Percentiles rank a stretch among this genome's conserved stretches.
phyloP scores from a whole-genome alignment of 2,888 invertebrate genomes.

The Cryptus armator region DNA sequence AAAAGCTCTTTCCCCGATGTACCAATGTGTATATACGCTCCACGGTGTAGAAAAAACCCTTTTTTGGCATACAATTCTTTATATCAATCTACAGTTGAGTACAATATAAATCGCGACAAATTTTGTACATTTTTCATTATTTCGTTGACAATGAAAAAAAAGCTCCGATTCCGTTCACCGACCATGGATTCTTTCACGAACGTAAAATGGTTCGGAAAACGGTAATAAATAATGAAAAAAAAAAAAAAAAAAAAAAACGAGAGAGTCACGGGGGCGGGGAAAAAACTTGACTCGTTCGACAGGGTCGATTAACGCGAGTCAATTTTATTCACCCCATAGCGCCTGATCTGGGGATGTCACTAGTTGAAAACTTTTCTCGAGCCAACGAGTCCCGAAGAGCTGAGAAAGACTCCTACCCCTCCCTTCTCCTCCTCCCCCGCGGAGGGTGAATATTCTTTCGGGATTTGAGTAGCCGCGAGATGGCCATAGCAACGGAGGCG shows the following conservation, averaged over 20 bases:
- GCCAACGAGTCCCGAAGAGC: constrained; percentile 18
- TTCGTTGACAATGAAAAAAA: not conserved
- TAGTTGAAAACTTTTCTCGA: constrained; percentile 53
- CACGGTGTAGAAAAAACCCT: too few relatives aligned
- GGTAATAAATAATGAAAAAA: not conserved
- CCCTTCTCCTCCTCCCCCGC: not conserved
- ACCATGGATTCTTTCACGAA: not conserved
- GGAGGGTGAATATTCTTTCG: constrained; percentile 22
- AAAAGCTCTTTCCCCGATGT: too few relatives aligned
- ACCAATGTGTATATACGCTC: too few relatives aligned
- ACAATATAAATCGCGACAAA: not conserved
- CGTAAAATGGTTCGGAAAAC: not conserved
- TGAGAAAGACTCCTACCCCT: constrained; percentile 12
- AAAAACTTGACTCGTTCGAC: constrained; percentile 41
- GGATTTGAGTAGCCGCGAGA: constrained; percentile 38
- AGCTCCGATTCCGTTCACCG: not conserved
- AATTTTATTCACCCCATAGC: constrained; percentile 54
- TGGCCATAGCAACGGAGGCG: constrained; percentile 2
- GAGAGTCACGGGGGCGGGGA: not conserved
- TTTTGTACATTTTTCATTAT: not conserved
- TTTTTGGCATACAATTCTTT: not conserved
- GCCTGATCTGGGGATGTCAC: constrained; percentile 36
- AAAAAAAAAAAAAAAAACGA: not conserved
- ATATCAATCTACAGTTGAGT: not conserved
- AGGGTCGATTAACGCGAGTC: constrained; percentile 56